Evolutionary conservation across 2,113 vertebrate genomes (phyloP).

Genomic region (Trogon melanurus): DNA sequence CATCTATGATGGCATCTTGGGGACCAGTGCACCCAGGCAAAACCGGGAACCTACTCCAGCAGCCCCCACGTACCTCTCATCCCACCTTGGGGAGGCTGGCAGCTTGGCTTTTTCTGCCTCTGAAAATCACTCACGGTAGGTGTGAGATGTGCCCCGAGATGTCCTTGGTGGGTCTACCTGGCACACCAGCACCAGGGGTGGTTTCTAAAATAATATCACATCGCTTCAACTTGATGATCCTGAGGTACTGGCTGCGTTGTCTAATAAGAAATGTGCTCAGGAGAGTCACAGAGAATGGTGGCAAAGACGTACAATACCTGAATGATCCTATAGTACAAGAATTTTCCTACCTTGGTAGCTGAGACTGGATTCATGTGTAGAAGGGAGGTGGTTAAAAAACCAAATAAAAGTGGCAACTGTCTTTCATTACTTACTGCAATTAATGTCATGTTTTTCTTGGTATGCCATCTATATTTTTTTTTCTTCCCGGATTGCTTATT

Average conservation of each 20-base stretch:
- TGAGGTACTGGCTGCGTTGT: not conserved
- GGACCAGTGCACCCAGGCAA: no score
- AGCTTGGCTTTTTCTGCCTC: not conserved
- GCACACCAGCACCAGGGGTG: not conserved
- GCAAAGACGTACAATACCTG: not conserved
- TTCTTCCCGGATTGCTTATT: not conserved
- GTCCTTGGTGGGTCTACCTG: not conserved
- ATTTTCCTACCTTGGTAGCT: not conserved
- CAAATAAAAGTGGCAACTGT: not conserved
- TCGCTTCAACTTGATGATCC: not conserved
- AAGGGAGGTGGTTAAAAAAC: not conserved
- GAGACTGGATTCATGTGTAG: not conserved
- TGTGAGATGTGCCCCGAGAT: not conserved
- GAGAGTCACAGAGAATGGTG: not conserved
- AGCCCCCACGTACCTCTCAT: accelerated
- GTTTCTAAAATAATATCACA: not conserved
- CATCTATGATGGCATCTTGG: not conserved
- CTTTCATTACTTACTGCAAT: not conserved
- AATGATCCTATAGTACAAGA: not conserved
- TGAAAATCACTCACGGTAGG: not conserved
- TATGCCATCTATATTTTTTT: not conserved
- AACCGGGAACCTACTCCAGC: accelerated
- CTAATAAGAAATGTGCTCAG: not conserved
- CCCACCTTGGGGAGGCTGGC: accelerated
- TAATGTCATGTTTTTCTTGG: not conserved